These are phyloP conservation scores for Callorhinus ursinus DNA, from an alignment of 2,113 vertebrate genomes.

Conservation along the genomic window DNA sequence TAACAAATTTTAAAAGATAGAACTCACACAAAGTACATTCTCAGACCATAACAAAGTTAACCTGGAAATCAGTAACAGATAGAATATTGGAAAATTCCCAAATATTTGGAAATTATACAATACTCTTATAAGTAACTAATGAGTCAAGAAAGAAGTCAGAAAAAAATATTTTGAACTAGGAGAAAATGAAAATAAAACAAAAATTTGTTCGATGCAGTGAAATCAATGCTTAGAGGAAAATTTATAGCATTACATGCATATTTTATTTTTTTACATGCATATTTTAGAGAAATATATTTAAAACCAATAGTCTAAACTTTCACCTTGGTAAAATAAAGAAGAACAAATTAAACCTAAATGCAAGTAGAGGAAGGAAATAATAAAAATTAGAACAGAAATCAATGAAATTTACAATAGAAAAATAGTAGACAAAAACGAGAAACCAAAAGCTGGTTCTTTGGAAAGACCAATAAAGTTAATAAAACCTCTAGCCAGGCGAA, in stretches of 20 bases:
- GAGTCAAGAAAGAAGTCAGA: background rate
- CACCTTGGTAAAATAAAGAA: background rate
- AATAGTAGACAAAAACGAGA: background rate
- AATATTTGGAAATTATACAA: background rate
- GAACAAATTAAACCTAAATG: background rate
- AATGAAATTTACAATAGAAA: background rate
- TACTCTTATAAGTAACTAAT: background rate
- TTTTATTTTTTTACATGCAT: background rate
- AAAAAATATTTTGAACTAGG: background rate
- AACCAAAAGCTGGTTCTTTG: background rate
- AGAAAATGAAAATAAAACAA: background rate
- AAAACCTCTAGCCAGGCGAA: background rate
- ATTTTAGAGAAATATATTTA: background rate
- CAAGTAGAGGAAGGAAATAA: background rate
- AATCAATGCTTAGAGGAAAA: background rate
- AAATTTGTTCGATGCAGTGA: background rate
- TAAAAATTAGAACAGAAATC: background rate
- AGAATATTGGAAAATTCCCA: background rate
- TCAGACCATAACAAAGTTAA: background rate
- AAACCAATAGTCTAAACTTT: background rate
- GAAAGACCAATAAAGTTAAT: background rate
- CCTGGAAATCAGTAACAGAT: background rate
- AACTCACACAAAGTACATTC: background rate
- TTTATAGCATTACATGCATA: background rate
- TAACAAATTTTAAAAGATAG: background rate